Evolutionary conservation across 1,140 invertebrate genomes (phyloP), one percentile per base, ranked within the genome.

Genomic region (Sipha flava): DNA sequence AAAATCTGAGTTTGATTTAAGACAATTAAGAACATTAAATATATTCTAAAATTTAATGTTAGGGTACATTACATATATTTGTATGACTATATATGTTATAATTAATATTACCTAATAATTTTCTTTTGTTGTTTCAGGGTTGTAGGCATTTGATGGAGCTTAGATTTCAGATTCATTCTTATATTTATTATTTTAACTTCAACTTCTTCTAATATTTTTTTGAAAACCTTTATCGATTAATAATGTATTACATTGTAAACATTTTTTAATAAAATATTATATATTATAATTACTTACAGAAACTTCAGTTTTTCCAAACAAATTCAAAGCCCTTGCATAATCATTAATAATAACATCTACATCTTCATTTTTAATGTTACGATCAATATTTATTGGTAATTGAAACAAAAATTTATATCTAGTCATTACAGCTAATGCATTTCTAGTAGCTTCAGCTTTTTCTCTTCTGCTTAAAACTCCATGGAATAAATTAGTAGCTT

Each of bases 261-360:
- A 16, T 66, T 66, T 66, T 6, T 66, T 14, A 64, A 5, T 43
- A 21, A 26, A 23, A 66, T 26, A 16, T 43, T 26, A 40, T 40
- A 23, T 23, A 21, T 66, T 66, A 23, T 26, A 16, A 57, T 43
- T 81, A 88, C 88, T 88, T 87, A 90, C 91, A 86, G 90, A 90
- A 5, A 98, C 91, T 85, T 99, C 95, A 37, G 95, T 97, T 85
- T 97, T 95, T 81, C 94, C 93, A 88, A 98, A 99, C 14, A 99
- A 88, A 85, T 97, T 96, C 84, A 96, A 97, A 5, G 96, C 97
- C 84, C 97, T 89, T 0, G 95, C 92, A 85, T 98, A 99, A 86
- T 99, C 98, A 85, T 98, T 99, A 73, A 99, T 97, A 26, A 99
- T 95, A 29, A 97, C 90, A 86, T 98, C 96, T 85, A 97, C 99